phyloP scores from a whole-genome alignment of 2,797 vertebrate species.

The Typhlichthys subterraneus region DNA sequence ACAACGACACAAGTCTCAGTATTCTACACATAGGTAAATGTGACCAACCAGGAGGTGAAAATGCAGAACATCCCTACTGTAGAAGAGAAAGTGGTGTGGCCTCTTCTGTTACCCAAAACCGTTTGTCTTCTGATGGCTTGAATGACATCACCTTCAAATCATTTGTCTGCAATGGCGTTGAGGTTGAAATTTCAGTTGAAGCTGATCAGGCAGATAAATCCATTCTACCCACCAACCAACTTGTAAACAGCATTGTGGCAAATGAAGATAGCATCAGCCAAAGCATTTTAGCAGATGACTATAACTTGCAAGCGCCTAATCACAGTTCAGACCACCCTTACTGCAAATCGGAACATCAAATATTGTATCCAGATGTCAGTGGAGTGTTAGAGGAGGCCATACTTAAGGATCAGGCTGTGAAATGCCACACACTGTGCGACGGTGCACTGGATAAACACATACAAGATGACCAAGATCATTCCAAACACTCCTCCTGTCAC shows the following conservation, averaged over 20 bases:
- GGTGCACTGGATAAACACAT: background rate
- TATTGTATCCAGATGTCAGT: background rate
- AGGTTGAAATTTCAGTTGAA: conserved; percentile 52
- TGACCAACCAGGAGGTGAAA: conserved; percentile 1
- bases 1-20: conserved; percentile 29
- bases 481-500: conserved; percentile 1
- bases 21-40: conserved; percentile 6
- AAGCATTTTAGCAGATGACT: conserved; percentile 23
- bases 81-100: conserved; percentile 5
- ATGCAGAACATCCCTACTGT: conserved; percentile 64
- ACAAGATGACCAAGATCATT: conserved; percentile 13
- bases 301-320: conserved; percentile 10
- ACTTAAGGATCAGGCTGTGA: conserved; percentile 12
- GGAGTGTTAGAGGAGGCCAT: conserved; percentile 22
- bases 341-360: conserved; percentile 25
- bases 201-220: conserved; percentile 34
- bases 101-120: conserved; percentile 14
- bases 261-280: conserved; percentile 6
- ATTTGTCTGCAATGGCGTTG: conserved; percentile 59
- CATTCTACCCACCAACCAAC: conserved; percentile 24
- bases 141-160: conserved; percentile 58
- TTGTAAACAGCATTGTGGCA: background rate
- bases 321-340: conserved; percentile 57
- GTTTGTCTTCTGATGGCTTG: background rate
- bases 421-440: background rate